Evolutionary conservation across 1,140 invertebrate species (phyloP).

Genomic region (Parapsyche elsis): DNA sequence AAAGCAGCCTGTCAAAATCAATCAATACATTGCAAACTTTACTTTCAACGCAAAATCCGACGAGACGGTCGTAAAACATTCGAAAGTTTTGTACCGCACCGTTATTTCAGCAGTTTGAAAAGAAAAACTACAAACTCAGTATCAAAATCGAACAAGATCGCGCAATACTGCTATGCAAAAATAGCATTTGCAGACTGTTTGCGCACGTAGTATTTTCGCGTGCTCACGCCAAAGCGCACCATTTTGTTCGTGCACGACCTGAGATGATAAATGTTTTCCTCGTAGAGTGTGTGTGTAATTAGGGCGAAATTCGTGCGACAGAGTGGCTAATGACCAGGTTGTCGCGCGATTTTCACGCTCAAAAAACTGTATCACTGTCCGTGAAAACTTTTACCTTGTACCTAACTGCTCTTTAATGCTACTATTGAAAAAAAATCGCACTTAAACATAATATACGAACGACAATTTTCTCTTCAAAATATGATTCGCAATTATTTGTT

Average conservation of each 20-base stretch:
- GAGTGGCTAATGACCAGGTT: background rate
- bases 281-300: background rate
- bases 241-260: background rate
- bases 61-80: background rate
- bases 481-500: no score
- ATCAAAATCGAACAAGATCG: background rate
- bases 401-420: no score
- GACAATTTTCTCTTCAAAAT: background rate
- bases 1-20: no score
- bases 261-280: background rate
- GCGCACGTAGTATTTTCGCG: no score
- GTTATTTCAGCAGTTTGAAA: background rate
- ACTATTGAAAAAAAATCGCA: background rate
- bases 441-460: background rate
- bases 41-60: no score
- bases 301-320: slow-evolving; percentile 27
- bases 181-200: background rate
- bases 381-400: background rate
- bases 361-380: background rate
- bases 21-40: no score
- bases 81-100: background rate
- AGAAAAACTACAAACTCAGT: background rate
- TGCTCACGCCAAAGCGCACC: no score
- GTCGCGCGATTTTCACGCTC: slow-evolving; percentile 3
- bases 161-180: background rate